Conservation (phyloP, 2,888 invertebrate genomes). For the Gari tellinella region DNA sequence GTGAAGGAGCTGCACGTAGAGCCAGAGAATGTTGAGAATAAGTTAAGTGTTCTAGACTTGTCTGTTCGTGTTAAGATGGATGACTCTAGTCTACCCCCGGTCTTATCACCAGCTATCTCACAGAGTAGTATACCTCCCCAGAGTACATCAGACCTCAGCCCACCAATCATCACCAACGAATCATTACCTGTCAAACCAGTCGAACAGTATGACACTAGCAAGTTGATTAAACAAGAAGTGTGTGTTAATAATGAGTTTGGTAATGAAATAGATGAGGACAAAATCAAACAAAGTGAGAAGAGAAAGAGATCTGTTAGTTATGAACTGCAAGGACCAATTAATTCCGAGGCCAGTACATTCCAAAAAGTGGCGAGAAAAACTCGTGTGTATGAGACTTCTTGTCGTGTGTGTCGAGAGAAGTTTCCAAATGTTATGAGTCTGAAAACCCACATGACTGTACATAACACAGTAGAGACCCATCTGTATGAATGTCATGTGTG, state of each 20-base stretch:
- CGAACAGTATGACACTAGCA: constrained; percentile 2
- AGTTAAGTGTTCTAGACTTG: constrained; percentile 42
- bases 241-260: background rate
- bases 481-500: constrained; percentile 56
- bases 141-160: constrained; percentile 40
- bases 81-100: constrained; percentile 40
- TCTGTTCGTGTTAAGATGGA: constrained; percentile 45
- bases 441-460: constrained; percentile 58
- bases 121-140: constrained; percentile 7
- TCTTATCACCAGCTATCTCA: constrained; percentile 47
- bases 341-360: constrained; percentile 16
- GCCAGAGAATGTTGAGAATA: constrained; percentile 5
- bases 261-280: background rate
- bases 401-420: constrained; percentile 52
- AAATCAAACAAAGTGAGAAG: background rate
- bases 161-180: constrained; percentile 56
- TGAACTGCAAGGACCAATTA: constrained; percentile 4
- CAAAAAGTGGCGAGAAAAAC: constrained; percentile 47
- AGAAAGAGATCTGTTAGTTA: constrained; percentile 5
- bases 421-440: constrained; percentile 57
- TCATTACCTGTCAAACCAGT: background rate
- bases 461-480: constrained; percentile 56
- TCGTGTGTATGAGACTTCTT: constrained; percentile 57
- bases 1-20: constrained; percentile 11
- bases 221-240: constrained; percentile 2